A percentile compares a stretch with the other conserved stretches of the same genome.
These are phyloP conservation scores for Eupithecia dodoneata DNA, from an alignment of 2,888 invertebrate species.

Conservation along the genomic window DNA sequence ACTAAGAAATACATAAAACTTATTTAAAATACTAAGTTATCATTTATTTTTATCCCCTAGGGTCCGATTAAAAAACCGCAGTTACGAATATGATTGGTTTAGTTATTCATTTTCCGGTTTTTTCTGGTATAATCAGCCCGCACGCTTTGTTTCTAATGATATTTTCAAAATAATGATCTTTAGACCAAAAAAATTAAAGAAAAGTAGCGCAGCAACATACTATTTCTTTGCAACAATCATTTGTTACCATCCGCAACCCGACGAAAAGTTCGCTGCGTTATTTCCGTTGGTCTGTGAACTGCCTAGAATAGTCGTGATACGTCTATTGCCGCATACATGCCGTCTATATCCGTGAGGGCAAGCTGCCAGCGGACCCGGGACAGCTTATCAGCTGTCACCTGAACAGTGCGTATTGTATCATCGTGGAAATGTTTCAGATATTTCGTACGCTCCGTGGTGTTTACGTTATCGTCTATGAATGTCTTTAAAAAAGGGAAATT, in stretches of 20 bases:
- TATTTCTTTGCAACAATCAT: no score
- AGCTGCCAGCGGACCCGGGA: conserved; percentile 70
- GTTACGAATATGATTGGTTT: background rate
- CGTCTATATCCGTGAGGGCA: conserved; percentile 80
- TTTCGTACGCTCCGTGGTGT: conserved; percentile 22
- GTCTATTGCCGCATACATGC: conserved; percentile 43
- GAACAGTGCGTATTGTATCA: conserved; percentile 61
- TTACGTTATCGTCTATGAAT: background rate
- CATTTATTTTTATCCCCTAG: background rate
- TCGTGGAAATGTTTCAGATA: conserved; percentile 51
- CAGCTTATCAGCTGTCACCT: conserved; percentile 69
- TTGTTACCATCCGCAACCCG: no score
- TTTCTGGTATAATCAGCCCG: background rate
- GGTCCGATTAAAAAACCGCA: background rate
- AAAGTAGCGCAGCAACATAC: no score
- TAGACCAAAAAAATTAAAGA: no score
- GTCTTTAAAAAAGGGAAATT: background rate
- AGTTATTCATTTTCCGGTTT: background rate
- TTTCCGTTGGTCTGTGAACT: background rate
- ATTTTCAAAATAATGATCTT: no score
- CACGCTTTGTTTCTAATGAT: no score
- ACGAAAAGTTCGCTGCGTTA: background rate
- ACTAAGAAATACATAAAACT: background rate
- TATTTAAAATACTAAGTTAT: background rate
- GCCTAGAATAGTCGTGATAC: background rate